Evolutionary conservation across 2,113 vertebrate species (phyloP).

Genomic region (Anthoscopus minutus): DNA sequence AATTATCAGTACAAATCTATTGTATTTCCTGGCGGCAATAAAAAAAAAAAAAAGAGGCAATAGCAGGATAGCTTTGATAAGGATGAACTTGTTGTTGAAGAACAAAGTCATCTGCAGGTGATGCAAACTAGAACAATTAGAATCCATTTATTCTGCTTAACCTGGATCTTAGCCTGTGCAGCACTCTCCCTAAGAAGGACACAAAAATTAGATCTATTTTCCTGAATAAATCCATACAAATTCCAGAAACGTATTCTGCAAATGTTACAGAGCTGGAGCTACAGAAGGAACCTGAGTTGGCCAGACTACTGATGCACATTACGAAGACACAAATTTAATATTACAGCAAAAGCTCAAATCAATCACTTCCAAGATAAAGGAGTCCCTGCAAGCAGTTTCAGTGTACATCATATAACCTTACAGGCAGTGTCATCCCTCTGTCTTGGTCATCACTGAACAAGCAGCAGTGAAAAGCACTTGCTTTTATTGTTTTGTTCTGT

Average conservation of each 20-base stretch:
- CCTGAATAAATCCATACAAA: not conserved
- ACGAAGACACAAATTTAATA: not conserved
- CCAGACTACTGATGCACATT: not conserved
- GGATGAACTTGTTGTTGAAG: not conserved
- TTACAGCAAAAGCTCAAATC: not conserved
- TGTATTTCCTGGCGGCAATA: not conserved
- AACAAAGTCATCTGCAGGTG: not conserved
- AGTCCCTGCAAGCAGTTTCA: not conserved
- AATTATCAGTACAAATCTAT: not conserved
- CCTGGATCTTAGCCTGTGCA: not conserved
- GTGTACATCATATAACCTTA: not conserved
- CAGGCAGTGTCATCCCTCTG: not conserved
- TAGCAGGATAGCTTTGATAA: not conserved
- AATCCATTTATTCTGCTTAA: not conserved
- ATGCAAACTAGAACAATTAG: not conserved
- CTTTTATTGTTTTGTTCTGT: not conserved
- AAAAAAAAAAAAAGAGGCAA: not conserved
- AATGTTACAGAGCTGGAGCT: not conserved
- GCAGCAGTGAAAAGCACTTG: not conserved
- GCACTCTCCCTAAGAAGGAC: not conserved
- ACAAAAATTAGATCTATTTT: not conserved
- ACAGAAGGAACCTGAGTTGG: not conserved
- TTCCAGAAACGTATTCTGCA: not conserved
- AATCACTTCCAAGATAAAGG: not conserved
- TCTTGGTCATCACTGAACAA: not conserved